These are phyloP conservation scores for Brachynemurus nebulosus DNA, from an alignment of 2,888 invertebrate species.

Conservation along the genomic window DNA sequence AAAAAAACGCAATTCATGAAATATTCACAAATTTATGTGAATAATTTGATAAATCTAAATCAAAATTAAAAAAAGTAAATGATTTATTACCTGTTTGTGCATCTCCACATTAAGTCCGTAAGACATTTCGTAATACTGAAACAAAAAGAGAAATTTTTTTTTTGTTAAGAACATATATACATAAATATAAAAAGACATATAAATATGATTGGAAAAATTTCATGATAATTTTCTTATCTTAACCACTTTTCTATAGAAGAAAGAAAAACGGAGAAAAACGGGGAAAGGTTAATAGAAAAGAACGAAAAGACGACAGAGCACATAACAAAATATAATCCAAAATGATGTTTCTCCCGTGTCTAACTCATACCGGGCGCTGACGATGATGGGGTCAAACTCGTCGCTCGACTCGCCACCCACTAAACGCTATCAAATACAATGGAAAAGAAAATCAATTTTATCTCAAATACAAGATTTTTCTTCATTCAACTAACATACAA, in stretches of 20 bases:
- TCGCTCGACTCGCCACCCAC: background rate
- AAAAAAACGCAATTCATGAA: background rate
- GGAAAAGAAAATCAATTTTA: background rate
- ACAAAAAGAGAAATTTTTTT: conserved; percentile 40
- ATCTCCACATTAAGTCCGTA: conserved; percentile 95
- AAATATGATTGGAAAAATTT: background rate
- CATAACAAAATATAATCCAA: background rate
- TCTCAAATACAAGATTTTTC: background rate
- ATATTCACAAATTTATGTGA: background rate
- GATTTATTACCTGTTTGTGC: conserved; percentile 86
- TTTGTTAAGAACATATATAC: background rate
- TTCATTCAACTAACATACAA: no score
- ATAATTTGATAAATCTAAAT: no score
- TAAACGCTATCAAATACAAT: background rate
- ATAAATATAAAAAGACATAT: background rate
- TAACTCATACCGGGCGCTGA: no score
- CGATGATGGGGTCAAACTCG: no score
- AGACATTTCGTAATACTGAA: conserved; percentile 97
- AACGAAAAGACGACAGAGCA: background rate
- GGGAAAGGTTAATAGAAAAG: background rate
- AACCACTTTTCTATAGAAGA: no score
- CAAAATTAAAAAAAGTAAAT: no score
- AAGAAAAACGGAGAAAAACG: background rate
- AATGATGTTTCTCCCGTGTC: background rate
- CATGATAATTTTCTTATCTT: background rate